These are phyloP conservation scores for Loripinus fragilis DNA, from an alignment of 2,888 invertebrate species.

Conservation along the genomic window DNA sequence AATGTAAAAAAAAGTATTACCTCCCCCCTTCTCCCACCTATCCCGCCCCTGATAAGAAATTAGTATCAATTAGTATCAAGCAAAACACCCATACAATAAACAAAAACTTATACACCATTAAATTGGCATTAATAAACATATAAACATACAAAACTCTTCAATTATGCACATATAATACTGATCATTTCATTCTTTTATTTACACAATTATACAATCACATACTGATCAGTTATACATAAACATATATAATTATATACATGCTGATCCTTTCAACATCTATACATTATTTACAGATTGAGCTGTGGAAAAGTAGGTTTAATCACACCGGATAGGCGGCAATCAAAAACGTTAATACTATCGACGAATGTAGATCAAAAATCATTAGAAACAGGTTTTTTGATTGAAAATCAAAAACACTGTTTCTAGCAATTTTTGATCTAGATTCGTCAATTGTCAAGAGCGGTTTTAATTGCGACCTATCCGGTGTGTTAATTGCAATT, in stretches of 20 bases:
- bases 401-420: too few relatives aligned
- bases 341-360: too few relatives aligned
- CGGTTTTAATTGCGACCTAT: too few relatives aligned
- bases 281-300: slow-evolving; percentile 1
- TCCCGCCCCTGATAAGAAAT: neutral
- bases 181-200: neutral
- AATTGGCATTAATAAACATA: neutral
- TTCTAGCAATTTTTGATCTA: too few relatives aligned
- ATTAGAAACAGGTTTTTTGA: too few relatives aligned
- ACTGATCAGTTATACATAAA: slow-evolving; percentile 1
- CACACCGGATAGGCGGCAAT: too few relatives aligned
- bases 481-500: too few relatives aligned
- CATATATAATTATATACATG: neutral
- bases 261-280: neutral
- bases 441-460: too few relatives aligned
- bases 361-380: too few relatives aligned
- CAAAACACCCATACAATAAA: neutral
- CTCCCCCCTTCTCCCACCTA: neutral
- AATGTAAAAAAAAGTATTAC: neutral
- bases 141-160: neutral
- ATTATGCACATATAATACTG: slow-evolving; percentile 11
- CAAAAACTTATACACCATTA: neutral
- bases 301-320: too few relatives aligned
- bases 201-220: slow-evolving; percentile 10
- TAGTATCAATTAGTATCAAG: neutral